Base-by-base conservation (phyloP, 2,888 invertebrate species). In the Drosophila ochracea region DNA sequence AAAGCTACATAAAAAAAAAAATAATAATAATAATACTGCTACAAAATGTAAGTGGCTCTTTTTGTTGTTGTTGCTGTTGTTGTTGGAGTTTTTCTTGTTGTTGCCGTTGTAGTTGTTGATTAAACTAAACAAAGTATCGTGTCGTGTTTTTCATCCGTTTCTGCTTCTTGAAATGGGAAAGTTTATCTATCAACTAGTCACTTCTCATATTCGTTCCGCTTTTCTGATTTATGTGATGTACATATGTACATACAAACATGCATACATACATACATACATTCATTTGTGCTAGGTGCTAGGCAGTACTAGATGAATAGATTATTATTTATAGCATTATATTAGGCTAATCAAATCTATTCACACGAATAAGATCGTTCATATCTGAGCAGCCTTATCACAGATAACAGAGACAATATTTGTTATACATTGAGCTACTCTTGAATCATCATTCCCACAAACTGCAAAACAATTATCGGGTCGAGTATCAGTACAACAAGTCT, bases 141-240 rank as follows among this genome's bases (percentile, higher is more conserved):
- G 57, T 70, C 70, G 60, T 78, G 75, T 75, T 57, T 64, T 80
- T 58, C 55, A 49, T 50, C 71, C 68, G 49, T 80, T 78, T 78
- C 67, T 69, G 70, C 65, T 79, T 76, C 73, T 80, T 70, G 67
- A 68, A 73, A 73, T 82, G 82, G 73, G 81, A 82, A 82, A 82
- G 81, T 82, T 82, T 55, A 76, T 68, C 75, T 68, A 25, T 25
- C 19, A 53, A 30, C 53, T 61, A 39, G 59, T 21, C 50, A 49
- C 78, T 68, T 73, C 69, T 79, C 67, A 58, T 57, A 59, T 68
- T 58, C 79, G 79, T 78, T 78, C 66, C 78, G 78, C 78, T 78
- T 79, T 79, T 78, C 78, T 57, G 71, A 78, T 79, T 75, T 65
- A 74, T 78, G 19, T 62, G 49, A 37, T 39, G n/a, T 31, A 70